These are phyloP conservation scores for Papilio polytes DNA, from an alignment of 1,140 invertebrate species.

Conservation along the genomic window DNA sequence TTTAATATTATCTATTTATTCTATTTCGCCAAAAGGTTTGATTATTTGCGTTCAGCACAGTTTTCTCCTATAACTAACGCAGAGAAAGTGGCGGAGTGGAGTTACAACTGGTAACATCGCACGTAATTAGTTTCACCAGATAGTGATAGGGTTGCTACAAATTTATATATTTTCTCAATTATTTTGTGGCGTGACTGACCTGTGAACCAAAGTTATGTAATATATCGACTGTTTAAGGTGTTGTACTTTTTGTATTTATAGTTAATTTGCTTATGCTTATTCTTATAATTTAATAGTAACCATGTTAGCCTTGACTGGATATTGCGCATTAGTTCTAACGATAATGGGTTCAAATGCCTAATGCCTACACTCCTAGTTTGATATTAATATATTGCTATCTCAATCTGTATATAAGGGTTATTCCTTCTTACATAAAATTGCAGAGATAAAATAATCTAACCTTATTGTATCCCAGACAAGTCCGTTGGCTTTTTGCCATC, in stretches of 20 bases:
- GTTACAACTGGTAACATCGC: conserved; percentile 39
- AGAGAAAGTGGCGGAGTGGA: conserved; percentile 39
- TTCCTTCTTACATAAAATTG: background rate
- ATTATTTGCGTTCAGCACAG: conserved; percentile 29
- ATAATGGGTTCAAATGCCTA: background rate
- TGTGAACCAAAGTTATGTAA: background rate
- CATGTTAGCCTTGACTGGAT: conserved; percentile 1
- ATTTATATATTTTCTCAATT: background rate
- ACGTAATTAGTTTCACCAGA: conserved; percentile 39
- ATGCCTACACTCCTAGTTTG: background rate
- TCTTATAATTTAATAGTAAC: background rate
- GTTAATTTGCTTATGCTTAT: background rate
- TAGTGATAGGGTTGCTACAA: conserved; percentile 23
- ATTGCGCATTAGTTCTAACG: conserved; percentile 9
- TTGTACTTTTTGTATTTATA: background rate
- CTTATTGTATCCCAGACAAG: background rate
- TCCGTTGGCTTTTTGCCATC: background rate
- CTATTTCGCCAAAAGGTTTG: conserved; percentile 10
- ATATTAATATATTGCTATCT: background rate
- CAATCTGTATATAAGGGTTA: background rate
- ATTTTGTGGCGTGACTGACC: background rate
- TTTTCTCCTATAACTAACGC: conserved; percentile 34
- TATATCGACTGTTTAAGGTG: background rate
- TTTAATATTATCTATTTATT: conserved; percentile 1
- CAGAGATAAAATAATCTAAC: background rate